Conservation (phyloP, 2,888 invertebrate species). For the Cremastinae sp. region DNA sequence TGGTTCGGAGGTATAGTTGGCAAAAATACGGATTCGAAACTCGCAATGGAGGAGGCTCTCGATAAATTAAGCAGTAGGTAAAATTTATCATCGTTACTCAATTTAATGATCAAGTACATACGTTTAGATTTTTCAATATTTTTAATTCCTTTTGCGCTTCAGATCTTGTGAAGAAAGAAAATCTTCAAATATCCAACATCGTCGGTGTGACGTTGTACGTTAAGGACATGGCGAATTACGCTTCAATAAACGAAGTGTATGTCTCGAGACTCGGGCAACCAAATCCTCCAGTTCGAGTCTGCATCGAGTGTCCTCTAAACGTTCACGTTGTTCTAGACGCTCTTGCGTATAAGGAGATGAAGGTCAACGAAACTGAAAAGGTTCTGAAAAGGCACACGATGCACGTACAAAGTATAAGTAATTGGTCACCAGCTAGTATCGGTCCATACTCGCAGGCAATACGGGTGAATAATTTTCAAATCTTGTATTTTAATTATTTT, state of each 20-base stretch:
- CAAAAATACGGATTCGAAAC: slow-evolving; percentile 83
- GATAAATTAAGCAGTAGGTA: slow-evolving; percentile 91
- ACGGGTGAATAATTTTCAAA: slow-evolving; percentile 83
- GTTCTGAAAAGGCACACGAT: slow-evolving; percentile 85
- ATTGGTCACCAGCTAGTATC: slow-evolving; percentile 99
- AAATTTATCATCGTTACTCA: slow-evolving; percentile 70
- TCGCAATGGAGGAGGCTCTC: slow-evolving; percentile 87
- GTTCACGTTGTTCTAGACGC: slow-evolving; percentile 90
- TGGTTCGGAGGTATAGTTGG: slow-evolving; percentile 92
- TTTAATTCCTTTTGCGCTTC: slow-evolving; percentile 22
- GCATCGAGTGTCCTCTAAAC: slow-evolving; percentile 89
- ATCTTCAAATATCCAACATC: slow-evolving; percentile 82
- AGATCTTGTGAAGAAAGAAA: slow-evolving; percentile 77
- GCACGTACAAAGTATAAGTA: slow-evolving; percentile 97
- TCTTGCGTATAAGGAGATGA: slow-evolving; percentile 83
- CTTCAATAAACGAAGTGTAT: slow-evolving; percentile 89
- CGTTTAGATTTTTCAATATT: slow-evolving; percentile 14
- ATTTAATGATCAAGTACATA: slow-evolving; percentile 26
- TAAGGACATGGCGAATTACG: slow-evolving; percentile 90
- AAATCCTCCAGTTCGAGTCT: slow-evolving; percentile 93
- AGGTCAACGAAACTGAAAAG: slow-evolving; percentile 71
- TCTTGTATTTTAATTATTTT: no score
- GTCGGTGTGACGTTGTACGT: slow-evolving; percentile 93
- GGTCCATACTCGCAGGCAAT: slow-evolving; percentile 97
- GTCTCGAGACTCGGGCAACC: slow-evolving; percentile 86